These are phyloP conservation scores for Archilochus colubris DNA, from an alignment of 2,113 vertebrate species.

Conservation along the genomic window DNA sequence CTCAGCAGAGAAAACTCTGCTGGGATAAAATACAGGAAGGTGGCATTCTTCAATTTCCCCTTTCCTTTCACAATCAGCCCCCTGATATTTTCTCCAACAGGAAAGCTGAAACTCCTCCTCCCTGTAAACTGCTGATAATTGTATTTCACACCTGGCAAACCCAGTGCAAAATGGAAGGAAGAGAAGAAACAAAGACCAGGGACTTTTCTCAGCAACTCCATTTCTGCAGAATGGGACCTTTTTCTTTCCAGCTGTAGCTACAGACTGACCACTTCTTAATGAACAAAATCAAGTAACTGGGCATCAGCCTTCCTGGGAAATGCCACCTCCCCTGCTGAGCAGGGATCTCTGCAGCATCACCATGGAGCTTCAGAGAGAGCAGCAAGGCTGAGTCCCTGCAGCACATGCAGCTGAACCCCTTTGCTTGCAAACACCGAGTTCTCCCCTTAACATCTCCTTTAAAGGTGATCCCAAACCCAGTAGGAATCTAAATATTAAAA, in stretches of 20 bases:
- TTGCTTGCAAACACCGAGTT: not conserved
- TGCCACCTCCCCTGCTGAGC: not conserved
- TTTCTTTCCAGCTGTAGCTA: not conserved
- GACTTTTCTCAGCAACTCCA: not conserved
- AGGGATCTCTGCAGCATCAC: too few relatives aligned
- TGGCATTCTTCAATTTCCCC: constrained; percentile 44
- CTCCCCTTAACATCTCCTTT: not conserved
- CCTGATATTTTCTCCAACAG: constrained; percentile 48
- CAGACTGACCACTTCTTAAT: not conserved
- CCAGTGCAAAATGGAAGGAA: constrained; percentile 33
- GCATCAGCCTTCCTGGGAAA: rapidly evolving
- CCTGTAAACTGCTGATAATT: constrained; percentile 36
- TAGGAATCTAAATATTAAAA: not conserved
- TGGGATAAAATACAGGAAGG: constrained; percentile 49
- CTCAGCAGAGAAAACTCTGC: not conserved
- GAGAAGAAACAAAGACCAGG: constrained; percentile 46
- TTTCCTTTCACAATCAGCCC: constrained; percentile 36
- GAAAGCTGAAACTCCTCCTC: constrained; percentile 24
- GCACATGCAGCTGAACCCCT: not conserved
- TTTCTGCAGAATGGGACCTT: not conserved
- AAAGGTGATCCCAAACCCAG: not conserved
- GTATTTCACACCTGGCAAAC: constrained; percentile 51
- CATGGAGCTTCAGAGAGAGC: not conserved
- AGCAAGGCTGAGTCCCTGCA: not conserved
- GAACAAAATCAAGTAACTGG: not conserved